phyloP scores from a whole-genome alignment of 2,797 vertebrate species.

The Anguilla pacifica region DNA sequence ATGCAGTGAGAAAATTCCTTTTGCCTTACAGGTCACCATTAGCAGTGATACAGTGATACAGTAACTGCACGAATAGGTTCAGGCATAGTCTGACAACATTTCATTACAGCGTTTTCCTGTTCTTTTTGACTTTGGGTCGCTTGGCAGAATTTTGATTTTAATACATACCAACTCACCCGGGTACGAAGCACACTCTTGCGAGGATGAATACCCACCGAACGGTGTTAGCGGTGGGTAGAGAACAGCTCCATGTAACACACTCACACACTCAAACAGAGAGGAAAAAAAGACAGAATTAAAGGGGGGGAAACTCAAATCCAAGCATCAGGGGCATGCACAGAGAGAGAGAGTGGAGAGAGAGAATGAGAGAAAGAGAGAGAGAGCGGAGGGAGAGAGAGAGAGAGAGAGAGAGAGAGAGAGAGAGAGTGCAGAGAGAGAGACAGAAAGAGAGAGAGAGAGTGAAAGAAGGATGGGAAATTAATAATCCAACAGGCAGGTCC shows the following conservation, averaged over 20 bases:
- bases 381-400: no score
- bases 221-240: slow-evolving; percentile 66
- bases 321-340: slow-evolving; percentile 64
- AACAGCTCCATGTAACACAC: slow-evolving; percentile 70
- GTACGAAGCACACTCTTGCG: slow-evolving; percentile 72
- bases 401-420: slow-evolving; percentile 62
- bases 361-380: slow-evolving; percentile 62
- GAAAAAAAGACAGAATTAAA: slow-evolving; percentile 43
- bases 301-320: slow-evolving; percentile 49
- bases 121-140: slow-evolving; percentile 45
- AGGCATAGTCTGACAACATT: slow-evolving; percentile 62
- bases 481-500: slow-evolving; percentile 85
- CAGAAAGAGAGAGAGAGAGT: slow-evolving; percentile 61
- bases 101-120: slow-evolving; percentile 48
- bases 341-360: slow-evolving; percentile 60
- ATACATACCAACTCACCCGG: slow-evolving; percentile 78
- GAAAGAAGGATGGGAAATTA: slow-evolving; percentile 79
- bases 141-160: slow-evolving; percentile 60
- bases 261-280: slow-evolving; percentile 34
- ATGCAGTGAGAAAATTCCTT: slow-evolving; percentile 46
- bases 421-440: slow-evolving; percentile 55
- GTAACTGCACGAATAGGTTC: slow-evolving; percentile 58
- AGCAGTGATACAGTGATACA: slow-evolving; percentile 44
- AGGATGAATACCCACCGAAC: slow-evolving; percentile 65
- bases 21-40: slow-evolving; percentile 61